Conservation (phyloP, 2,113 vertebrate species). For the Arothron firmamentum region DNA sequence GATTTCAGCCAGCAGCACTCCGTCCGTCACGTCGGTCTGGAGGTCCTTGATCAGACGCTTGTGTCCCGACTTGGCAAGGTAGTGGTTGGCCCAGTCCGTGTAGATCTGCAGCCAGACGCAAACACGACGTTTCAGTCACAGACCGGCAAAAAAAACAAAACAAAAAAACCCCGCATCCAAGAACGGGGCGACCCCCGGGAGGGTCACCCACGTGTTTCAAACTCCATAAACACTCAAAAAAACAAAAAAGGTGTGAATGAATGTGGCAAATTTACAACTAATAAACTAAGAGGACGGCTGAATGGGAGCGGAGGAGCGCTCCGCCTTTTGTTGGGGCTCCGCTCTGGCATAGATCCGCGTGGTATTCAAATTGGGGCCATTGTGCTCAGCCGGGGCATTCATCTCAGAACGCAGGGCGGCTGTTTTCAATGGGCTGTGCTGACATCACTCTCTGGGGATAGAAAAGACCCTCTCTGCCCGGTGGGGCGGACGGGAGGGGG, state of each 20-base stretch:
- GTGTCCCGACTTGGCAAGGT: slow-evolving; percentile 94
- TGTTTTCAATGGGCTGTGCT: slow-evolving; percentile 73
- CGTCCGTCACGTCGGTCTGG: slow-evolving; percentile 95
- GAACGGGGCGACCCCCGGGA: slow-evolving; percentile 6
- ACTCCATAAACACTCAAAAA: slow-evolving; percentile 59
- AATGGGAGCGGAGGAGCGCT: slow-evolving; percentile 60
- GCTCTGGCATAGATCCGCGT: slow-evolving; percentile 65
- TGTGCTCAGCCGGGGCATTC: slow-evolving; percentile 76
- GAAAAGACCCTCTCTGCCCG: slow-evolving; percentile 71
- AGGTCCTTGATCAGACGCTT: slow-evolving; percentile 96
- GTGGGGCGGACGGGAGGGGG: slow-evolving; percentile 46
- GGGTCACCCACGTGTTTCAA: slow-evolving; percentile 36
- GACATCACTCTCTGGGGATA: slow-evolving; percentile 77
- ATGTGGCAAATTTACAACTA: slow-evolving; percentile 60
- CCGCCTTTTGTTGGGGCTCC: slow-evolving; percentile 67
- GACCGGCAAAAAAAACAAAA: not conserved
- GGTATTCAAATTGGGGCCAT: slow-evolving; percentile 82
- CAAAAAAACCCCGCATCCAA: slow-evolving; percentile 29
- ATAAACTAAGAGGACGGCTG: slow-evolving; percentile 66
- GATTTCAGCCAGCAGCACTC: slow-evolving; percentile 94
- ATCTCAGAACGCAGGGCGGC: slow-evolving; percentile 64
- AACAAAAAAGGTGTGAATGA: slow-evolving; percentile 60
- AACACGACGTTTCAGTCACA: slow-evolving; percentile 37
- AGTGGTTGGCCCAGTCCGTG: slow-evolving; percentile 98
- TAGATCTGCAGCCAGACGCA: slow-evolving; percentile 85